Base-by-base conservation (phyloP, 2,888 invertebrate species). In the Andrena bucephala region DNA sequence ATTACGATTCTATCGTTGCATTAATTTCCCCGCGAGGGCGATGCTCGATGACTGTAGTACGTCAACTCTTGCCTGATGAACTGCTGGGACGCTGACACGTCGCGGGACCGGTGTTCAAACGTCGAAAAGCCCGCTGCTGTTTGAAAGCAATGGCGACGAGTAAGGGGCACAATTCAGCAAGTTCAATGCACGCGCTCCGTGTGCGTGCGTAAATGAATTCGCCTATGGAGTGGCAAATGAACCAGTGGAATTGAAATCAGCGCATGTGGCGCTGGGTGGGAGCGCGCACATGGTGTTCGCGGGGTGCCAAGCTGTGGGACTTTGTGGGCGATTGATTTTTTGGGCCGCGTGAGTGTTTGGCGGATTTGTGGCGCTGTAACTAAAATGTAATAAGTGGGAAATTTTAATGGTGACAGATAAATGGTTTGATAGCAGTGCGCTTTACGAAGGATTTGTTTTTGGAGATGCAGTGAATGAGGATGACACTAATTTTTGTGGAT, bases 181-280 rank as follows among this genome's bases (percentile, higher is more conserved):
- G 66, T 73, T 54, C 59, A 68, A 75, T 71, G 67, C 24, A 33
- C 60, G 42, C n/a, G 57, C 66, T 67, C 42, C 59, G 27, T 5
- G 52, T 36, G 60, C 31, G 20, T 59, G 48, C 31, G 33, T 31
- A 66, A 72, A 72, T 57, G 72, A 71, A 62, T 36, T 42, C 13
- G 60, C 57, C 74, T 48, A 36, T 29, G 54, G 77, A 68, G 65
- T 65, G 62, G 72, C 71, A 82, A 87, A 83, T 67, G 71, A 79
- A 68, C 84, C 82, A 74, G 81, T 82, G 42, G 77, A 85, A 81
- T 81, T 75, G 83, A 79, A 77, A 81, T 85, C 81, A 65, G 68
- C 68, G 60, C 72, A 78, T 81, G 72, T 78, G 80, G 69, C 59
- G n/a, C n/a, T n/a, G n/a, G n/a, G 57, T 68, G 27, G 24, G 42